Percentiles rank a stretch among this genome's conserved stretches.
These are phyloP conservation scores for Erannis defoliaria DNA, from an alignment of 2,888 invertebrate genomes.

Conservation along the genomic window DNA sequence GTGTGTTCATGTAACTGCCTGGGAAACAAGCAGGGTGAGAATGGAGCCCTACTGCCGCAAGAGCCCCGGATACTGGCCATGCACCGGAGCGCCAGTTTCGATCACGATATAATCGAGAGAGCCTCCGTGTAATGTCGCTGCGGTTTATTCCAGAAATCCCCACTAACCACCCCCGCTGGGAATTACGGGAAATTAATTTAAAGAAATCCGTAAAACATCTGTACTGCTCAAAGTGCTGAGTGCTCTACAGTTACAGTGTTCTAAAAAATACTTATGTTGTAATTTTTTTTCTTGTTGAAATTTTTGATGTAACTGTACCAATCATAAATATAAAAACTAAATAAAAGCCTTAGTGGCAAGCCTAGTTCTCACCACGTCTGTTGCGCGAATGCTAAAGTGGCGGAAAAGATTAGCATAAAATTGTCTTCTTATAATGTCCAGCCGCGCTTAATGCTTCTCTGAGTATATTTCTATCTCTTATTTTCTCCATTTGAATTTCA, in stretches of 20 bases:
- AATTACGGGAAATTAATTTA: too few species aligned
- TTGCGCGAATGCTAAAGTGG: conserved; percentile 78
- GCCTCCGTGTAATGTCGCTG: conserved; percentile 68
- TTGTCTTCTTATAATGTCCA: conserved; percentile 77
- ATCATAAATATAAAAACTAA: too few species aligned
- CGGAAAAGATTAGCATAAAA: conserved; percentile 84
- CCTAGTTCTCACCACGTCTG: conserved; percentile 63
- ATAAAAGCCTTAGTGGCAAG: too few species aligned
- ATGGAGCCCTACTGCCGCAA: conserved; percentile 66
- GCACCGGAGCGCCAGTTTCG: conserved; percentile 56
- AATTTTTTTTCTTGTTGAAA: too few species aligned
- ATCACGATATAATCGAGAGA: conserved; percentile 66
- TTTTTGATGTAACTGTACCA: too few species aligned
- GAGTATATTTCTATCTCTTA: conserved; percentile 52
- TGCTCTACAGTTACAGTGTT: too few species aligned
- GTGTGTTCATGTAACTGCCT: conserved; percentile 84
- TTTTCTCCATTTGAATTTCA: conserved; percentile 42
- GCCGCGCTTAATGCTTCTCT: conserved; percentile 53
- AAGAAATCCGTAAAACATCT: too few species aligned
- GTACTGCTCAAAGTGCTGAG: too few species aligned
- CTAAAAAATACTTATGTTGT: too few species aligned
- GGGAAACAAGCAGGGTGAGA: conserved; percentile 81
- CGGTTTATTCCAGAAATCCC: too few species aligned
- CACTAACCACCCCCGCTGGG: too few species aligned
- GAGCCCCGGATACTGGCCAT: conserved; percentile 53